Base-by-base conservation (phyloP, 2,797 vertebrate species). In the Rhinella marina region DNA sequence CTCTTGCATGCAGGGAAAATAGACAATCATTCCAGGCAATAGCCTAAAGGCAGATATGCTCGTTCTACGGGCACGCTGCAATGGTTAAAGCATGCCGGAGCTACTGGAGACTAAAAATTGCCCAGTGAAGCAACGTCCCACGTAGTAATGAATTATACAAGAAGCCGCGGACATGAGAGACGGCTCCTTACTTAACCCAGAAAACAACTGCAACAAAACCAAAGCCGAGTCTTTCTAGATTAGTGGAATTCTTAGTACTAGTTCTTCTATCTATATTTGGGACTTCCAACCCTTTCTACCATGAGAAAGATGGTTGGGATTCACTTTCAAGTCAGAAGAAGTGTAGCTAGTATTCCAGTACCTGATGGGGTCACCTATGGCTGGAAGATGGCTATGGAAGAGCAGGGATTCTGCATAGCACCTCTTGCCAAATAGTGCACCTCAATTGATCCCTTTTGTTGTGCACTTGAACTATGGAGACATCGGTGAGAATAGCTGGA, bases 71-170 rank as follows among this genome's bases (percentile, higher is more conserved):
- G 75, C 75, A 25, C 13, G 11, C 4, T 77, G 16, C 50, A 54
- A 25, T 77, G 23, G 50, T 77, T 54, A 77, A 77, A 77, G 54
- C 29, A n/a, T 52, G 12, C 75, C 41, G n/a, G 25, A 77, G 50
- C 75, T 48, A 80, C 57, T 81, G 59, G 29, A 62, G 29, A 59
- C 56, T 23, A 23, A 81, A 81, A 81, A 81, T 64, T 61, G 80
- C 21, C 32, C 23, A 61, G 61, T 66, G 29, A 41, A 62, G 32
- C 80, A 48, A 62, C 11, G 12, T 64, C 61, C 80, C 61, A 41
- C 32, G 66, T n/a, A 62, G 75, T 19, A 54, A 77, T 77, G 25
- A 77, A 77, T 77, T 77, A 54, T n/a, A 54, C 73, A 76, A 76
- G 23, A 76, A 12, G 73, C 23, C 7, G 11, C 41, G 48, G 23